Evolutionary conservation across 2,888 invertebrate genomes (phyloP).

Genomic region (Argyresthia albistria): DNA sequence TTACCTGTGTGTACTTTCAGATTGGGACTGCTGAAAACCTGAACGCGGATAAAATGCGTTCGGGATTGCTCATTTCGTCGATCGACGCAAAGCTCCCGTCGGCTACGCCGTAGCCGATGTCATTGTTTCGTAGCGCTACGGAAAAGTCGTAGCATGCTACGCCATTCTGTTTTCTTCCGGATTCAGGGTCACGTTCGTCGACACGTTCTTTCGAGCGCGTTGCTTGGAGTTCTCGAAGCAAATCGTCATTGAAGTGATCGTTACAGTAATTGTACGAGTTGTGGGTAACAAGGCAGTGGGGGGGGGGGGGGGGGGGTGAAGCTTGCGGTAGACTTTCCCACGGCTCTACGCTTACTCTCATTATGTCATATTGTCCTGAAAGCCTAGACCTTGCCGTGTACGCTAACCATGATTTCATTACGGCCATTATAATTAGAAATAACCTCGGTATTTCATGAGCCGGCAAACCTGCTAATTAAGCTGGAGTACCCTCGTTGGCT

Average conservation of each 20-base stretch:
- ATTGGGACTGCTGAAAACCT: background rate
- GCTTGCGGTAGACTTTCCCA: background rate
- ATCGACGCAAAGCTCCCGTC: background rate
- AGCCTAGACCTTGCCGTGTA: background rate
- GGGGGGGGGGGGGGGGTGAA: background rate
- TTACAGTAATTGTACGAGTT: background rate
- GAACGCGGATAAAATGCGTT: background rate
- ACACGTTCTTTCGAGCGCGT: background rate
- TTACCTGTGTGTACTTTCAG: background rate
- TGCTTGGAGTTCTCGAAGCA: too few species aligned
- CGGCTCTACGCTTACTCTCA: background rate
- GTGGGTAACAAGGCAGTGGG: background rate
- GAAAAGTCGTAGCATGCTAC: background rate
- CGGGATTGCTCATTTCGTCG: background rate
- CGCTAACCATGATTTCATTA: background rate
- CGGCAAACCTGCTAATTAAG: too few species aligned
- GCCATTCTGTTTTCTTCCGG: background rate
- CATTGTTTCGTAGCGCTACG: background rate
- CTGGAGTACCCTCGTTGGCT: too few species aligned
- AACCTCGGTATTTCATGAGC: too few species aligned
- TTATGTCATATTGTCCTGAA: background rate
- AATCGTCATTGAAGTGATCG: background rate
- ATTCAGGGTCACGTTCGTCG: background rate
- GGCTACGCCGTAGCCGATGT: background rate
- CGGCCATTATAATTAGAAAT: background rate